A percentile compares a stretch with the other conserved stretches of the same genome.
Evolutionary conservation across 2,888 invertebrate species (phyloP).

Genomic region (Strigamia crassipes): DNA sequence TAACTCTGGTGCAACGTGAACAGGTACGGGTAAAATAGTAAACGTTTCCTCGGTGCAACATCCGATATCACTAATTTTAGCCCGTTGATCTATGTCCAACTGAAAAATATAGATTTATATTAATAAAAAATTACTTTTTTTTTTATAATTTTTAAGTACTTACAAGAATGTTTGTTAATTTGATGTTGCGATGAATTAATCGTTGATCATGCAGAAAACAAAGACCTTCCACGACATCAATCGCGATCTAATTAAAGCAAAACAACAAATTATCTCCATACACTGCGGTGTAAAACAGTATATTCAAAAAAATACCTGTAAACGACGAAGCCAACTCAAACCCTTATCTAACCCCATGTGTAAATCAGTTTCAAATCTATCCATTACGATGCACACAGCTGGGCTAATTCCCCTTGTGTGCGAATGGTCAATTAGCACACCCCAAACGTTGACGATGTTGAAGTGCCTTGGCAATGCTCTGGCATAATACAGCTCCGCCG

Average conservation of each 20-base stretch:
- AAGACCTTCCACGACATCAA: conserved; percentile 84
- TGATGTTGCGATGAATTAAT: conserved; percentile 85
- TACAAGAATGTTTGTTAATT: conserved; percentile 84
- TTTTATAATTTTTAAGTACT: conserved; percentile 52
- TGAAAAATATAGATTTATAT: too few species aligned
- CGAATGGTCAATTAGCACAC: conserved; percentile 69
- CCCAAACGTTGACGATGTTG: conserved; percentile 74
- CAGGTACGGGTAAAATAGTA: conserved; percentile 86
- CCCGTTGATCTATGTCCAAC: conserved; percentile 73
- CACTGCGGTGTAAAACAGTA: conserved; percentile 58
- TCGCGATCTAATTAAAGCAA: conserved; percentile 57
- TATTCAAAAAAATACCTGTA: conserved; percentile 57
- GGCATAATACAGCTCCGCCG: conserved; percentile 90
- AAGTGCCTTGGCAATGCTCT: conserved; percentile 82
- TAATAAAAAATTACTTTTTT: not conserved
- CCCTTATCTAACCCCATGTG: conserved; percentile 76
- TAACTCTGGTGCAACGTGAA: conserved; percentile 90
- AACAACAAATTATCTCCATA: conserved; percentile 58
- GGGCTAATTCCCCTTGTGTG: conserved; percentile 67
- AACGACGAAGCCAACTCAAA: conserved; percentile 67
- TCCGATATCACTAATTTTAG: conserved; percentile 83
- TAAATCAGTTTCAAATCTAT: conserved; percentile 73
- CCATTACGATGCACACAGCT: conserved; percentile 80
- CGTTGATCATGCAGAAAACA: conserved; percentile 87
- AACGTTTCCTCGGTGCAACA: conserved; percentile 90